Conservation (phyloP, 2,113 vertebrate genomes). For the Pao palembangensis region DNA sequence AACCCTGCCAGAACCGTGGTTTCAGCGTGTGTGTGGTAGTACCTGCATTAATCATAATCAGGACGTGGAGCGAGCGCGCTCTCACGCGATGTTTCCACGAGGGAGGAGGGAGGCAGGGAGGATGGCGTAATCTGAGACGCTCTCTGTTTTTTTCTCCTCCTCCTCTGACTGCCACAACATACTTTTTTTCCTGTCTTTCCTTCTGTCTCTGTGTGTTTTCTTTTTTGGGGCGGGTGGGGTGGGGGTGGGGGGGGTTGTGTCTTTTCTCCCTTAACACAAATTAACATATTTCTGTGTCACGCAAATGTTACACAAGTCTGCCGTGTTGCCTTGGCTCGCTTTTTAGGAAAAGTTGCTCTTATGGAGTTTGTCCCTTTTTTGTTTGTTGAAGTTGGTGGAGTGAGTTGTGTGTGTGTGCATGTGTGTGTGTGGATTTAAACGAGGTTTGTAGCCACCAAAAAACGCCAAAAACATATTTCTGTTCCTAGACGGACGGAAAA, state of each 20-base stretch:
- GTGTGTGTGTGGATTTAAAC: not conserved
- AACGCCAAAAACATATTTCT: too few relatives aligned
- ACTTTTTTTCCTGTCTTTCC: constrained; percentile 64
- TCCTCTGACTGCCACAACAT: constrained; percentile 60
- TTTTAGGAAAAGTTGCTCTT: constrained; percentile 42
- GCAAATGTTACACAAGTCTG: constrained; percentile 62
- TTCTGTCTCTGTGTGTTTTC: constrained; percentile 55
- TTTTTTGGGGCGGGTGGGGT: not conserved
- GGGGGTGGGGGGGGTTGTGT: constrained; percentile 34
- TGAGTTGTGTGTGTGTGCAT: constrained; percentile 9
- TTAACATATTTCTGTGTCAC: constrained; percentile 75
- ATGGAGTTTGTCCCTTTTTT: constrained; percentile 29
- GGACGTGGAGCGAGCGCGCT: constrained; percentile 65
- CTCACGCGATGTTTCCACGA: constrained; percentile 76
- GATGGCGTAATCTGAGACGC: constrained; percentile 74
- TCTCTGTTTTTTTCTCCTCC: constrained; percentile 49
- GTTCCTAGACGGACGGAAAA: too few relatives aligned
- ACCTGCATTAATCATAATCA: constrained; percentile 78
- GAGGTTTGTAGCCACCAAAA: too few relatives aligned
- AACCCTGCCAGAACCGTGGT: constrained; percentile 56
- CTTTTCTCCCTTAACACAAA: constrained; percentile 65
- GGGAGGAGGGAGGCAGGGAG: constrained; percentile 68
- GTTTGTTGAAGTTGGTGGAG: constrained; percentile 2
- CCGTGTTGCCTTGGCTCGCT: constrained; percentile 31
- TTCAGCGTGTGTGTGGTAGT: constrained; percentile 57